A percentile compares a stretch with the other conserved stretches of the same genome.
Evolutionary conservation across 2,888 invertebrate genomes (phyloP).

Genomic region (Dyspetes luteomarginatus): DNA sequence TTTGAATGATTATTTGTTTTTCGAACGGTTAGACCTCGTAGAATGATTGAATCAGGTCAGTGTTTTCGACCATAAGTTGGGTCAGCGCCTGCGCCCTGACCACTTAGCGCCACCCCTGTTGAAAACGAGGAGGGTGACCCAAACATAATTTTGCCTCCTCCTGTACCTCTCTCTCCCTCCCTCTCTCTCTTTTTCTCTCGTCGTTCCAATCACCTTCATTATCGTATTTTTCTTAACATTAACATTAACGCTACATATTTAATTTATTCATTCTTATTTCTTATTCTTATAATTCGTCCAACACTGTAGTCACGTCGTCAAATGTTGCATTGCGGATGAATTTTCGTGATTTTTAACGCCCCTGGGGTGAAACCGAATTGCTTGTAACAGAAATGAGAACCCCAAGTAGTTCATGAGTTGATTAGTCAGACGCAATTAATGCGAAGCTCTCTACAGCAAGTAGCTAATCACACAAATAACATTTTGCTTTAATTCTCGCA

Average conservation of each 20-base stretch:
- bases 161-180: constrained; percentile 29
- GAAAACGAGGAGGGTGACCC: constrained; percentile 78
- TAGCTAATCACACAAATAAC: background rate
- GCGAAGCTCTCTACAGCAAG: background rate
- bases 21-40: constrained; percentile 59
- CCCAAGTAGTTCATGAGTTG: constrained; percentile 46
- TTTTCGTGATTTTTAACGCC: constrained; percentile 13
- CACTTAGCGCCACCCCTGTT: constrained; percentile 79
- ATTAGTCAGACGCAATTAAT: constrained; percentile 40
- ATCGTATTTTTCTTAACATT: background rate
- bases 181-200: background rate
- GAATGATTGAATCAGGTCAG: constrained; percentile 82
- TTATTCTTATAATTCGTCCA: background rate
- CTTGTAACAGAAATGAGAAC: constrained; percentile 30
- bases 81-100: constrained; percentile 76
- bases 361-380: constrained; percentile 9
- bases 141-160: constrained; percentile 78
- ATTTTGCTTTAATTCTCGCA: too few relatives aligned
- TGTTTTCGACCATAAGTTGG: constrained; percentile 82
- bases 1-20: constrained; percentile 31
- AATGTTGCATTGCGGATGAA: constrained; percentile 18
- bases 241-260: background rate
- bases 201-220: constrained; percentile 21
- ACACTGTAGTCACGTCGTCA: background rate
- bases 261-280: background rate